Evolutionary conservation across 2,113 vertebrate species (phyloP).

Genomic region (Emberiza fucata): DNA sequence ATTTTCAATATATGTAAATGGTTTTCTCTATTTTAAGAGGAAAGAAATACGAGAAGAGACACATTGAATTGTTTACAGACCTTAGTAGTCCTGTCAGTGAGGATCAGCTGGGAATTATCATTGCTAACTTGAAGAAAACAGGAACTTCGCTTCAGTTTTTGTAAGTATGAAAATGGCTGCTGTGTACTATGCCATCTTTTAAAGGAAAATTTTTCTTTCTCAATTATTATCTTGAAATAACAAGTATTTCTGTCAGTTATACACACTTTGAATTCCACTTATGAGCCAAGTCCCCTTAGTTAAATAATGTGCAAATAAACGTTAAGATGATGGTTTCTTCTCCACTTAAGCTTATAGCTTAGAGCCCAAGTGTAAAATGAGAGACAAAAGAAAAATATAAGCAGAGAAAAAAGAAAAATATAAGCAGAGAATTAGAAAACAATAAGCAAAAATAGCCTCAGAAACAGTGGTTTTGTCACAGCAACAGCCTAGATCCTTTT

Average conservation of each 20-base stretch:
- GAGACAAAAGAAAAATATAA: background rate
- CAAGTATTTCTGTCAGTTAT: background rate
- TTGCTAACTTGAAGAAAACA: slow-evolving; percentile 83
- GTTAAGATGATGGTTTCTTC: background rate
- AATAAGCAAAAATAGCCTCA: background rate
- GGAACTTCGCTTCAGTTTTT: slow-evolving; percentile 90
- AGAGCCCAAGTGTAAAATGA: background rate
- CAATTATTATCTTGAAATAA: background rate
- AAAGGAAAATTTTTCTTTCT: background rate
- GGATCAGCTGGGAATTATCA: slow-evolving; percentile 87
- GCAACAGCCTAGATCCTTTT: background rate
- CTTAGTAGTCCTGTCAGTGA: slow-evolving; percentile 80
- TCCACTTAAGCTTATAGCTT: background rate
- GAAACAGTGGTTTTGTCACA: background rate
- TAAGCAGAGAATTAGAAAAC: background rate
- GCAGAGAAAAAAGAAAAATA: too few species aligned
- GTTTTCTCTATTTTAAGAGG: slow-evolving; percentile 73
- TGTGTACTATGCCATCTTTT: background rate
- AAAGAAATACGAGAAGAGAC: slow-evolving; percentile 85
- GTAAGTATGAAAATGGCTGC: slow-evolving; percentile 76
- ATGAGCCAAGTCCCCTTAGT: background rate
- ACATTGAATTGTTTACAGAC: slow-evolving; percentile 88
- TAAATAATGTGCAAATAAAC: background rate
- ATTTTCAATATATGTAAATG: background rate
- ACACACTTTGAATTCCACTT: background rate